phyloP scores from a whole-genome alignment of 2,888 invertebrate species.

The Machimus rusticus region DNA sequence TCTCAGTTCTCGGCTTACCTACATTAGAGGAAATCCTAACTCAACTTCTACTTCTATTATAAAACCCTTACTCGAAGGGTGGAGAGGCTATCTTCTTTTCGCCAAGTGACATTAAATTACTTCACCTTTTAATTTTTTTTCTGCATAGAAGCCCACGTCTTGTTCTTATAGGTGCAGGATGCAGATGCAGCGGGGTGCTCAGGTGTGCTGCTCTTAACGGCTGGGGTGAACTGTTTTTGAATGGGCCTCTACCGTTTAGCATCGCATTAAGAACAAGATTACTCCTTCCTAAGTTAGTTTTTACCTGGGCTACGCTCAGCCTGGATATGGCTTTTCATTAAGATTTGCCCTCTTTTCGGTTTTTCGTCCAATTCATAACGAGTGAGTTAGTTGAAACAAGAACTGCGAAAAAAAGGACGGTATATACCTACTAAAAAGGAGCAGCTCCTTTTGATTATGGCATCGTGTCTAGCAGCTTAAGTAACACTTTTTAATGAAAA shows the following conservation, averaged over 20 bases:
- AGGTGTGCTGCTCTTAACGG: not conserved
- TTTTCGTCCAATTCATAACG: conserved; percentile 36
- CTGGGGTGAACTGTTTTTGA: not conserved
- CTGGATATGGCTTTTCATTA: conserved; percentile 35
- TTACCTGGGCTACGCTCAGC: not conserved
- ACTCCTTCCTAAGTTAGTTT: conserved; percentile 21
- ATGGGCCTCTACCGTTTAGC: conserved; percentile 9
- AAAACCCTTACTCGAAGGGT: not conserved
- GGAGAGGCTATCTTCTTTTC: not conserved
- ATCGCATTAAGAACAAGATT: conserved; percentile 36
- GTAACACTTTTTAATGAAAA: conserved; percentile 32
- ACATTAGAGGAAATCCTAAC: not conserved
- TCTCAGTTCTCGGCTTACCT: conserved; percentile 2
- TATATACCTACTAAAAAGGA: conserved; percentile 21
- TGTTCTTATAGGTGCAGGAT: conserved; percentile 18
- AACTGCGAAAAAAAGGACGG: not conserved
- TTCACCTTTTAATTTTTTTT: not conserved
- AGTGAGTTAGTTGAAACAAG: conserved; percentile 29
- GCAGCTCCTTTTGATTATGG: conserved; percentile 23
- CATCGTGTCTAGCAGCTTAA: conserved; percentile 5
- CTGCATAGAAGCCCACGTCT: not conserved
- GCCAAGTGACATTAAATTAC: conserved; percentile 25
- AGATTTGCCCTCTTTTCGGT: conserved; percentile 38
- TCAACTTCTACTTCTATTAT: not conserved
- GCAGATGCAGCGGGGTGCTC: not conserved